Evolutionary conservation across 2,113 vertebrate genomes (phyloP).

Genomic region (Carlito syrichta): DNA sequence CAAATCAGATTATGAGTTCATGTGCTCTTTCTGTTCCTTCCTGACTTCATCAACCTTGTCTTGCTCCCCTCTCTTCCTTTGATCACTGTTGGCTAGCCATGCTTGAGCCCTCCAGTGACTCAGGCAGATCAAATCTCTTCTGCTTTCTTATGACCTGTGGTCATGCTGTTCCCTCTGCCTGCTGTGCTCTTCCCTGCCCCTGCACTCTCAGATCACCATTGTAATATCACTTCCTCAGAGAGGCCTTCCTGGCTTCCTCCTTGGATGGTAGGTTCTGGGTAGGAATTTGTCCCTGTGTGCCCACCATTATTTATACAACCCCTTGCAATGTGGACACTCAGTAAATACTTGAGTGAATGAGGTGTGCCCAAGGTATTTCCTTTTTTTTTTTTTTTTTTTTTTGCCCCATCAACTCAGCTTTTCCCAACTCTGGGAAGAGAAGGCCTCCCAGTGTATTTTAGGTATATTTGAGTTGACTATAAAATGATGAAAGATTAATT

Average conservation of each 20-base stretch:
- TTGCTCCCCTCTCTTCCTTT: neutral
- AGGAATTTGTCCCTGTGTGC: neutral
- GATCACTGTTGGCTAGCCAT: neutral
- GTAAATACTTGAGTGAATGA: neutral
- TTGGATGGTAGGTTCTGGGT: neutral
- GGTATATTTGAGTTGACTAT: neutral
- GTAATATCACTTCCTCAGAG: neutral
- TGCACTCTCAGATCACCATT: neutral
- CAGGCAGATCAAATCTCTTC: neutral
- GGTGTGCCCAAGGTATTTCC: neutral
- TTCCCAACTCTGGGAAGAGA: constrained; percentile 77
- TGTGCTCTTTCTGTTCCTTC: neutral
- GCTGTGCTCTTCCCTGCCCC: neutral
- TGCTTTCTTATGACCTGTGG: neutral
- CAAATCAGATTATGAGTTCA: neutral
- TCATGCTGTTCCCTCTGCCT: neutral
- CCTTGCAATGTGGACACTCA: neutral
- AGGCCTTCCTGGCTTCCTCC: neutral
- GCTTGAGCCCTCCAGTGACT: neutral
- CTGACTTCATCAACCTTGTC: neutral
- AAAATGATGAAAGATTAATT: neutral
- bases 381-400: constrained; percentile 34
- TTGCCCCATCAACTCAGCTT: constrained; percentile 76
- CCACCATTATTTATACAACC: neutral
- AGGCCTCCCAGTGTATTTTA: constrained; percentile 21